Base-by-base conservation (phyloP, 2,113 vertebrate genomes). In the Romanogobio albipinnatus region DNA sequence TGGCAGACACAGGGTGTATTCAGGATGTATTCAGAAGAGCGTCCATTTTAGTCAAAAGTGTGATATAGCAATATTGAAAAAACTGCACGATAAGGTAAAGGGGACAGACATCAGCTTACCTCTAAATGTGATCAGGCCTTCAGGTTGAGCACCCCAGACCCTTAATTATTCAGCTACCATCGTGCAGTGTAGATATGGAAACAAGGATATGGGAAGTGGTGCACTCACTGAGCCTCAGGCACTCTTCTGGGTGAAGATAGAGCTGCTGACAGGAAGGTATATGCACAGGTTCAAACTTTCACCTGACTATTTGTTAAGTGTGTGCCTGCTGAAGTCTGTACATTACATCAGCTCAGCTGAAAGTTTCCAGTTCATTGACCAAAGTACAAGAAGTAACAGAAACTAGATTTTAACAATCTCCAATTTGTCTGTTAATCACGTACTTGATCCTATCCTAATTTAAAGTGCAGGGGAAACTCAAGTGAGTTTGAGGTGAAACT, bases 161-260 rank as follows among this genome's bases (percentile, higher is more conserved):
- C 61, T 22, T 64, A 81, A 81, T 81, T 66, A 81, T 81, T 81
- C 61, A 51, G 43, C 9, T 14, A 17, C 15, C 15, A 9, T 45
- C 4, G 17, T 49, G 59, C 78, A 49, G 78, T 66, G 78, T 14
- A 45, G 58, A 61, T 45, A 45, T 26, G 56, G 36, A 79, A 26
- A 45, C 10, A 36, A 73, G 71, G 17, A 56, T 6, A 78, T 56
- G 29, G 10, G 51, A 36, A 76, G 33, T 58, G 53, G 56, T 61
- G 76, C 59, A 51, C 17, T 81, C 59, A 14, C 43, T 81, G 78
- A 81, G 78, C 78, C 78, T 66, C 59, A 29, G 78, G 78, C 78
- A 66, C 43, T 49, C 26, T 66, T 49, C 78, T 81, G n/a, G 36
- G 43, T 51, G 8, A 49, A 81, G 17, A 66, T 33, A 26, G 36